Evolutionary conservation across 2,113 vertebrate species (phyloP).

Genomic region (Lepisosteus oculatus): DNA sequence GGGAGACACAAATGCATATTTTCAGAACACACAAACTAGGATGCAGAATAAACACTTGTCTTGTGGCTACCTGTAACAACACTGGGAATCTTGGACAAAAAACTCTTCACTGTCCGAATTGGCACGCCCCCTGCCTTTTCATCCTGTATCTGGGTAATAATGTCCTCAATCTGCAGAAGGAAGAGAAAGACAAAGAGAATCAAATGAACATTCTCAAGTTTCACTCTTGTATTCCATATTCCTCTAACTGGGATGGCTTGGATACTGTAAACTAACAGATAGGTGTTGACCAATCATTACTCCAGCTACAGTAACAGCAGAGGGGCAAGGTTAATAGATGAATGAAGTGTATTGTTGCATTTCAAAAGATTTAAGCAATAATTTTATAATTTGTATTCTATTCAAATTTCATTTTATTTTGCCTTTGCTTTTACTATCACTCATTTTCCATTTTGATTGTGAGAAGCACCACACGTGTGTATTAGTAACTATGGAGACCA

Average conservation of each 20-base stretch:
- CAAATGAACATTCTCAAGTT: not conserved
- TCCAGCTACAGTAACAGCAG: too few species aligned
- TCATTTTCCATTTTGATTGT: not conserved
- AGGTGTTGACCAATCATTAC: too few species aligned
- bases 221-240: too few species aligned
- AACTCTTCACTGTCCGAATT: slow-evolving; percentile 94
- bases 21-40: too few species aligned
- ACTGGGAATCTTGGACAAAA: slow-evolving; percentile 95
- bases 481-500: too few species aligned
- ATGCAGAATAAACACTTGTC: slow-evolving; percentile 16
- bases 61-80: slow-evolving; percentile 80
- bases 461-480: not conserved
- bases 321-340: too few species aligned
- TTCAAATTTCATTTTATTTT: not conserved
- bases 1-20: too few species aligned
- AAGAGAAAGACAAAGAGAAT: slow-evolving; percentile 25
- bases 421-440: not conserved
- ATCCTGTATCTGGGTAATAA: slow-evolving; percentile 88
- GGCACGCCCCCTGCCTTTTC: slow-evolving; percentile 90
- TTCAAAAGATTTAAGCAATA: too few species aligned
- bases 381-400: not conserved
- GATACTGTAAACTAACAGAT: too few species aligned
- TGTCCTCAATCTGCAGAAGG: slow-evolving; percentile 84
- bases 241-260: too few species aligned
- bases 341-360: too few species aligned